These are phyloP conservation scores for Tamandua tetradactyla DNA, from an alignment of 2,797 vertebrate genomes.

Conservation along the genomic window DNA sequence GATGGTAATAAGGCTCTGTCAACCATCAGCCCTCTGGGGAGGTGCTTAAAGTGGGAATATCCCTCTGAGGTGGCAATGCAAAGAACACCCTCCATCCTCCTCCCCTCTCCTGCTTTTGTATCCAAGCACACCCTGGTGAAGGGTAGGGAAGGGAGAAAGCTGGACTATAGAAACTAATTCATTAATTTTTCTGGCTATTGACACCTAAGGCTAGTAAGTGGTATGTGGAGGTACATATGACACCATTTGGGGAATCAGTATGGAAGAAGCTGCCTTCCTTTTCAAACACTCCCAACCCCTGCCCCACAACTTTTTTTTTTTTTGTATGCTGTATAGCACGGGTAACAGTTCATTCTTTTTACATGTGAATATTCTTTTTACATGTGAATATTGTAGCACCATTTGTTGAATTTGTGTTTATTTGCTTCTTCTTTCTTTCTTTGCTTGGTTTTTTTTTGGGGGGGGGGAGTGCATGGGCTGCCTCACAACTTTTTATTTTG, in stretches of 20 bases:
- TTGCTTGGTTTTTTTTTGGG: no score
- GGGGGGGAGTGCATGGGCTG: no score
- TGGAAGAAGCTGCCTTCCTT: neutral
- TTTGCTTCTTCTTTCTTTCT: no score
- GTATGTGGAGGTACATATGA: neutral
- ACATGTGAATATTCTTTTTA: no score
- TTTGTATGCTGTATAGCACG: no score
- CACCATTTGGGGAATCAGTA: neutral
- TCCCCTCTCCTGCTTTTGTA: slow-evolving; percentile 1
- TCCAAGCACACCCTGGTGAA: slow-evolving; percentile 40
- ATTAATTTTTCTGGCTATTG: slow-evolving; percentile 70
- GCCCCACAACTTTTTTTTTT: neutral
- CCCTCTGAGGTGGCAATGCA: slow-evolving; percentile 77
- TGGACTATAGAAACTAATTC: slow-evolving; percentile 55
- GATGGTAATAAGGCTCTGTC: slow-evolving; percentile 84
- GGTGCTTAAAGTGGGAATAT: slow-evolving; percentile 79
- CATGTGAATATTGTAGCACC: no score
- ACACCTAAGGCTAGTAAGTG: neutral
- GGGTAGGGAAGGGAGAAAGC: slow-evolving; percentile 27
- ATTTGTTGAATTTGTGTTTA: no score
- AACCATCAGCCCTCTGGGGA: slow-evolving; percentile 84
- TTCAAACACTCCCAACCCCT: neutral
- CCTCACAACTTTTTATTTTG: neutral
- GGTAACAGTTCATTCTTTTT: no score
- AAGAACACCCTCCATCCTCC: slow-evolving; percentile 37